Percentiles rank a stretch among this genome's conserved stretches.
These are phyloP conservation scores for Agriopis marginaria DNA, from an alignment of 2,888 invertebrate genomes.

Conservation along the genomic window DNA sequence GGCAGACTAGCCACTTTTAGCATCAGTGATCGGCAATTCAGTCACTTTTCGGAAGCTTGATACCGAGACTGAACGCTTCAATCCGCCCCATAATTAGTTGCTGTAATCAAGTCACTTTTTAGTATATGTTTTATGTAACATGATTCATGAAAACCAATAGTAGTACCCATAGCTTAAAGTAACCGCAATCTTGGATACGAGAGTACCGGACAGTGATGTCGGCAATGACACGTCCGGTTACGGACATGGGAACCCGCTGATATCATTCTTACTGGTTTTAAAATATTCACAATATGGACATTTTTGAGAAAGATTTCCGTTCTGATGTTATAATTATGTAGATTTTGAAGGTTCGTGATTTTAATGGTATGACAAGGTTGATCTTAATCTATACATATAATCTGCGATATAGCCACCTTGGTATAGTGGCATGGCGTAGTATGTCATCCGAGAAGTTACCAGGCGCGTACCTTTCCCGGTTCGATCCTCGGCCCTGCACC, in stretches of 20 bases:
- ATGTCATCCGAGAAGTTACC: no score
- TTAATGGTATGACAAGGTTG: neutral
- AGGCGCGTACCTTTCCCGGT: no score
- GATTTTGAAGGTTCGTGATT: neutral
- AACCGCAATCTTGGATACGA: constrained; percentile 65
- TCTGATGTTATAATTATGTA: neutral
- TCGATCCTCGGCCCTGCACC: no score
- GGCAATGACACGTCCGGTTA: constrained; percentile 72
- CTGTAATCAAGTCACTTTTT: no score
- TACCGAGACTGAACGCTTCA: no score
- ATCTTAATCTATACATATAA: neutral
- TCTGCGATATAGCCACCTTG: neutral
- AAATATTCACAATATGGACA: constrained; percentile 20
- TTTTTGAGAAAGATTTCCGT: constrained; percentile 3
- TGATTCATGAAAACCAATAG: constrained; percentile 45
- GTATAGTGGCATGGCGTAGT: no score
- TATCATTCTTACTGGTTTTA: constrained; percentile 35
- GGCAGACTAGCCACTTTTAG: no score
- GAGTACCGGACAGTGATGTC: constrained; percentile 69
- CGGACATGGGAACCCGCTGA: constrained; percentile 56
- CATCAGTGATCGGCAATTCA: no score
- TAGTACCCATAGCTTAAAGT: constrained; percentile 37
- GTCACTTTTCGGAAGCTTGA: no score
- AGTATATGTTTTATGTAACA: neutral
- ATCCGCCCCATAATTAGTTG: no score